These are phyloP conservation scores for Hemithea aestivaria DNA, from an alignment of 2,888 invertebrate species.

Conservation along the genomic window DNA sequence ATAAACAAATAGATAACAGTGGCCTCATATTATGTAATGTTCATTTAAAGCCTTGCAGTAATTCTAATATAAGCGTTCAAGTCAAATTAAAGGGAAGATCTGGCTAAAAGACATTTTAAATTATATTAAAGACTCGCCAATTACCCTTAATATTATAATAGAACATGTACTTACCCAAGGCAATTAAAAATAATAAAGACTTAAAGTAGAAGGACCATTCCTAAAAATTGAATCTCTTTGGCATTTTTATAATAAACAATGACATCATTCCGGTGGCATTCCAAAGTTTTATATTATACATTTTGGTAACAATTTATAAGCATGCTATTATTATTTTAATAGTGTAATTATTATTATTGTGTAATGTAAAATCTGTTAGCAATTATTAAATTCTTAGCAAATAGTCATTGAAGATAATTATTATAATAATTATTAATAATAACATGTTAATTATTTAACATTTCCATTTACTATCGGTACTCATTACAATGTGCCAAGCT, in stretches of 20 bases:
- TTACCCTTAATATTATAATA: conserved; percentile 1
- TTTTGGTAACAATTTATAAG: conserved; percentile 21
- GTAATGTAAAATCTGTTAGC: conserved; percentile 32
- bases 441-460: background rate
- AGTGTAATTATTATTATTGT: conserved; percentile 20
- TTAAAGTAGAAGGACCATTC: conserved; percentile 15
- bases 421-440: background rate
- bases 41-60: too few relatives aligned
- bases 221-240: conserved; percentile 24
- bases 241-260: conserved; percentile 24
- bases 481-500: conserved; percentile 40
- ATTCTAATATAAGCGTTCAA: conserved; percentile 1
- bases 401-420: conserved; percentile 11
- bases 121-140: conserved; percentile 1
- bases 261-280: conserved; percentile 54
- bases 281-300: conserved; percentile 34
- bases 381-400: conserved; percentile 1
- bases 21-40: too few relatives aligned
- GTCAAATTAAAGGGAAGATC: conserved; percentile 15
- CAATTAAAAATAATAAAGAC: conserved; percentile 10
- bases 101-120: conserved; percentile 2
- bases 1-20: too few relatives aligned
- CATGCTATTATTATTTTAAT: too few relatives aligned
- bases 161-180: conserved; percentile 4
- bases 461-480: conserved; percentile 3